Base-by-base conservation (phyloP, 2,797 vertebrate species). In the Arremon brunneinucha region DNA sequence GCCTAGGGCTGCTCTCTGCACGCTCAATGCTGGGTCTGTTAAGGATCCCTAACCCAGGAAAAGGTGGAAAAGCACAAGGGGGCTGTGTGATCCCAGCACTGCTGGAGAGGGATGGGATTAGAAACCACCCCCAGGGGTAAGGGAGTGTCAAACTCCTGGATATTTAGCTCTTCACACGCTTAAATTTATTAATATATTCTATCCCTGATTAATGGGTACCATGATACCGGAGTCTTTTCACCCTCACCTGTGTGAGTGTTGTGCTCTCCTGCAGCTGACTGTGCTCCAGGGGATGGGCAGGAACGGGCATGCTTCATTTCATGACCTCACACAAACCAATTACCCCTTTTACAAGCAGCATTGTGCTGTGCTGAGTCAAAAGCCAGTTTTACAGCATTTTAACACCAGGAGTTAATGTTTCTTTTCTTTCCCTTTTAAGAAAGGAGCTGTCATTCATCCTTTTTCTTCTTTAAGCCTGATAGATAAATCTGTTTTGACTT, bases 351-450 rank as follows among this genome's bases (percentile, higher is more conserved):
- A 93, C 91, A 94, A 96, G 86, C 89, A 89, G 63, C 59, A 44
- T 94, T 93, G 94, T 94, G 83, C 69, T 90, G 75, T 93, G 89
- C 87, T 83, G 89, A 95, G 90, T 96, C 93, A 91, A 87, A 95
- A 89, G 90, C 95, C 95, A 96, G 95, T 94, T 96, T 94, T 94
- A 96, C 94, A 95, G 85, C 94, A 88, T 95, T 97, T 93, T 96
- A 93, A 96, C 96, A 96, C 94, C 85, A 88, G 86, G 84, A 94
- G 93, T 91, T 95, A 96, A 96, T 96, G 93, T 94, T 93, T 93
- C 92, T 93, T 95, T 91, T 80, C 81, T 95, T 91, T 75, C 86
- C 57, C 53, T 77, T 83, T 95, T 47, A 90, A 94, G 90, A 90
- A 92, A 77, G 55, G 55, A 84, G 94, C 85, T 93, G 84, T 95